Conservation (phyloP, 2,888 invertebrate species). For the Noctua fimbriata region DNA sequence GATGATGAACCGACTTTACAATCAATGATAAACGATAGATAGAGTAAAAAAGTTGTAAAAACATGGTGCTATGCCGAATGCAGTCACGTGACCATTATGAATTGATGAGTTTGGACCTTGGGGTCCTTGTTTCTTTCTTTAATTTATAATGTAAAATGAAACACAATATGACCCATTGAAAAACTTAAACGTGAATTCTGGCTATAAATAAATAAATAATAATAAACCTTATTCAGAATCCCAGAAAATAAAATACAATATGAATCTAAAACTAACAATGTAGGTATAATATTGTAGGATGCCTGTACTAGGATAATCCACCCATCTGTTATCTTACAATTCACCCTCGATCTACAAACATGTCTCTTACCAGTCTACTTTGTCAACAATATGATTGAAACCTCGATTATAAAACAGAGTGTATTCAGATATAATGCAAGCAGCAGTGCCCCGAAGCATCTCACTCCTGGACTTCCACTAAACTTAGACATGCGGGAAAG, state of each 20-base stretch:
- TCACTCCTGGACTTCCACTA: background rate
- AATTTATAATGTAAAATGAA: no score
- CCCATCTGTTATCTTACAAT: background rate
- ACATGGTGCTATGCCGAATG: background rate
- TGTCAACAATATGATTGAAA: slow-evolving; percentile 8
- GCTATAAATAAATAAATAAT: no score
- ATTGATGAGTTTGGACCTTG: background rate
- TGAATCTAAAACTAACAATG: no score
- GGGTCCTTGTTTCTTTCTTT: background rate
- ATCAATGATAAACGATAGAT: background rate
- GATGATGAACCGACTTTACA: background rate
- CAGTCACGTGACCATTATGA: background rate
- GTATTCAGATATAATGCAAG: slow-evolving; percentile 30
- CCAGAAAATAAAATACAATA: no score
- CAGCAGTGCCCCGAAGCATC: slow-evolving; percentile 23
- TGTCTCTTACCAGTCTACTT: background rate
- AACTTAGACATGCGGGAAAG: background rate
- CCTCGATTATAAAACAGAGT: slow-evolving; percentile 21
- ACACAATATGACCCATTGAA: no score
- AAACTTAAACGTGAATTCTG: no score
- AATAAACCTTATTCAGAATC: no score
- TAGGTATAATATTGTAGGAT: no score
- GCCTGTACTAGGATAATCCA: no score
- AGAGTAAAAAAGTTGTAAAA: background rate
- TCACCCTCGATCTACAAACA: background rate